These are phyloP conservation scores for Phengaris arion DNA, from an alignment of 2,888 invertebrate species.

Conservation along the genomic window DNA sequence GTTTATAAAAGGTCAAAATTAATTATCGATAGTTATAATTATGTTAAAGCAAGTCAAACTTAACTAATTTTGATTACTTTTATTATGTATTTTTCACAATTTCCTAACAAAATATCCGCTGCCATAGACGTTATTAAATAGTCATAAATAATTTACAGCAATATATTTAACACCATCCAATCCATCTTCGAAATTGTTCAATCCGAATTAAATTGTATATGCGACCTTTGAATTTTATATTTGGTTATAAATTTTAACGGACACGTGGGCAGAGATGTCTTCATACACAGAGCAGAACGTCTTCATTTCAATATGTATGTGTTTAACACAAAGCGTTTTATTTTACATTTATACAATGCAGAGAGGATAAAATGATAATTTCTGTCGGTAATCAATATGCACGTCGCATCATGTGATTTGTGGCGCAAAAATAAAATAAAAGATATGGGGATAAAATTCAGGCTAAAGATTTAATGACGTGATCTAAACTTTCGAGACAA, in stretches of 20 bases:
- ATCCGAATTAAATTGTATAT: constrained; percentile 7
- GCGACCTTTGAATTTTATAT: constrained; percentile 20
- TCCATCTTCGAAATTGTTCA: neutral
- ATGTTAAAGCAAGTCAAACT: no score
- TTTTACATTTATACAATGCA: neutral
- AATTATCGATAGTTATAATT: no score
- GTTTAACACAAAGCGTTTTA: neutral
- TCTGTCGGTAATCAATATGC: neutral
- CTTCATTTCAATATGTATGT: constrained; percentile 18
- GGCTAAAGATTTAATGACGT: neutral
- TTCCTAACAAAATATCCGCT: no score
- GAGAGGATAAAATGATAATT: constrained; percentile 12
- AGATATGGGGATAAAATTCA: neutral
- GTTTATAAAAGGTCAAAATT: no score
- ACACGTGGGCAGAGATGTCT: constrained; percentile 24
- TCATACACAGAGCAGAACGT: neutral
- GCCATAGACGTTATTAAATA: no score
- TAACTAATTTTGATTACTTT: no score
- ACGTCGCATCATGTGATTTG: neutral
- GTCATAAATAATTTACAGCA: neutral
- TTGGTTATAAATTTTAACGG: constrained; percentile 15
- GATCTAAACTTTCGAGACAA: neutral
- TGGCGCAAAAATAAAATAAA: neutral
- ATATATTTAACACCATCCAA: neutral
- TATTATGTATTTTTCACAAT: no score